Conservation (phyloP, 2,888 invertebrate species). For the Elmis aenea region DNA sequence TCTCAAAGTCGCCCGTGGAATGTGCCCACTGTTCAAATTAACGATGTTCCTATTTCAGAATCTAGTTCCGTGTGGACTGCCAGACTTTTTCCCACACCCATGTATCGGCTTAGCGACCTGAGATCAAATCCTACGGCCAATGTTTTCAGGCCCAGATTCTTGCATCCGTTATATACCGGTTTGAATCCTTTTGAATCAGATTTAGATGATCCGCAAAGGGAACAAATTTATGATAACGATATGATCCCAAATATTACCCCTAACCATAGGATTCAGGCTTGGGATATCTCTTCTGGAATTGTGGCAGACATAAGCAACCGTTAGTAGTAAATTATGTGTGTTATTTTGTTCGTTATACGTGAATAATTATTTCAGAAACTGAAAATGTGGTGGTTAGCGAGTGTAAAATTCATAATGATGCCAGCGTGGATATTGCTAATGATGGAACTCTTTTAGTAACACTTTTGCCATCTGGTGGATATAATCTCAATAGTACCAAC, state of each 20-base stretch:
- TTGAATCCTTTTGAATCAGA: constrained; percentile 43
- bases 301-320: constrained; percentile 72
- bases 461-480: constrained; percentile 64
- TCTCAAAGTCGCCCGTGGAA: constrained; percentile 21
- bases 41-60: constrained; percentile 53
- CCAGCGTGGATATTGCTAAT: constrained; percentile 76
- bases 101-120: constrained; percentile 37
- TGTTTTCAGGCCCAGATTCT: constrained; percentile 41
- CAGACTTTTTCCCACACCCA: constrained; percentile 20
- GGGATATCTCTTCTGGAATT: constrained; percentile 70
- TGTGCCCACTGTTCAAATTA: constrained; percentile 58
- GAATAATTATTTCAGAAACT: constrained; percentile 49
- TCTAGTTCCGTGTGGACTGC: constrained; percentile 27
- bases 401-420: constrained; percentile 83
- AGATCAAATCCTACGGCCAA: constrained; percentile 30
- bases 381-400: constrained; percentile 74
- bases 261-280: constrained; percentile 76
- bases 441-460: constrained; percentile 75
- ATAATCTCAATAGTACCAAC: constrained; percentile 63
- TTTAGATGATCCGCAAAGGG: constrained; percentile 42
- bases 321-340: constrained; percentile 43
- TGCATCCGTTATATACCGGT: constrained; percentile 50
- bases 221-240: constrained; percentile 43
- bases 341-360: constrained; percentile 2
- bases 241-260: constrained; percentile 56